Evolutionary conservation across 30 jellyfish, hydroid and myxozoan genomes (phyloP), one percentile per base, ranked within the genome.

Genomic region (Turritopsis dohrnii): DNA sequence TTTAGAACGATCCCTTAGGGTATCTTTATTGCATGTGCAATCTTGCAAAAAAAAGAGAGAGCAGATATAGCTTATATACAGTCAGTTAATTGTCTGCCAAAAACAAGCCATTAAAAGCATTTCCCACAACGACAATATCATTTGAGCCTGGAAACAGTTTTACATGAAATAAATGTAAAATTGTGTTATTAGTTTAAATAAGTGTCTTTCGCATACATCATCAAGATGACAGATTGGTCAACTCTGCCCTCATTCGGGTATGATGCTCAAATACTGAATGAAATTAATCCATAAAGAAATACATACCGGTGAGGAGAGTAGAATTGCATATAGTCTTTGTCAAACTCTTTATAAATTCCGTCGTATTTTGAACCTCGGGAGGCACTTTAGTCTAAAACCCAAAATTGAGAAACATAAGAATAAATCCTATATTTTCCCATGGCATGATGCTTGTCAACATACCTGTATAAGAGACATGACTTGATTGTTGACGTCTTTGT

Each of bases 391-490:
- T 7, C 77, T 69, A 69, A 23, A 69, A n/a, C 30, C 9, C 4
- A 69, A 69, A 41, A 41, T 13, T 3, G 60, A 3, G 60, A 41
- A 41, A 13, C 5, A 41, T n/a, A n/a, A n/a, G n/a, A n/a, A n/a
- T n/a, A n/a, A n/a, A n/a, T n/a, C n/a, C n/a, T n/a, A n/a, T n/a
- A n/a, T n/a, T n/a, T n/a, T n/a, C n/a, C n/a, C n/a, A n/a, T n/a
- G n/a, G n/a, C n/a, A n/a, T n/a, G n/a, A n/a, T n/a, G n/a, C n/a
- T n/a, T n/a, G n/a, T n/a, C 60, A 3, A 41, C 60, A 7, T 80
- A 80, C 87, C 4, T 53, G 25, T 24, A 80, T 80, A 53, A 53
- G 60, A 52, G 81, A 22, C 53, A 71, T 80, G n/a, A 80, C 26
- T 1, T 80, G 29, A 69, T 69, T 69, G 21, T 53, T 27, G 16